phyloP scores from a whole-genome alignment of 2,888 invertebrate genomes.

The Gasteruption jaculator region DNA sequence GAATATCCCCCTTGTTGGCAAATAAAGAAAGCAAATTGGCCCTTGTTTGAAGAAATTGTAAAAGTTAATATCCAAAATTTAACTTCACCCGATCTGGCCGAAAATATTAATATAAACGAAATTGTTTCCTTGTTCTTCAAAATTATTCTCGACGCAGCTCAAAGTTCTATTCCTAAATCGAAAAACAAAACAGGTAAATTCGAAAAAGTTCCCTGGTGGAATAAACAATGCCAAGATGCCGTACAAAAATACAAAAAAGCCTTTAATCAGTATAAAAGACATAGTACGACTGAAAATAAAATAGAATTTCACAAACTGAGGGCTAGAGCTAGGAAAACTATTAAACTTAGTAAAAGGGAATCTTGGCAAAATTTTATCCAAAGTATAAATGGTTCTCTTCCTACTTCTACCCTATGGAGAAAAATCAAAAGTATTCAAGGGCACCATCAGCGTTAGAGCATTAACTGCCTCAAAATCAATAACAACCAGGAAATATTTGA shows the following conservation, averaged over 20 bases:
- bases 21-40: conserved; percentile 17
- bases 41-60: neutral
- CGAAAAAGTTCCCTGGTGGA: conserved; percentile 20
- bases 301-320: conserved; percentile 17
- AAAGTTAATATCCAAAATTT: conserved; percentile 6
- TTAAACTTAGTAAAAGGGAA: conserved; percentile 18
- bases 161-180: too few relatives aligned
- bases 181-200: too few relatives aligned
- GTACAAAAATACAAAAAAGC: conserved; percentile 18
- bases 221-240: conserved; percentile 15
- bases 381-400: neutral
- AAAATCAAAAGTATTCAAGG: conserved; percentile 7
- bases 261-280: conserved; percentile 16
- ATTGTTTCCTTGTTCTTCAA: too few relatives aligned
- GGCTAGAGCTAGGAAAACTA: conserved; percentile 17
- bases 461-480: too few relatives aligned
- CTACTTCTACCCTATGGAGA: neutral
- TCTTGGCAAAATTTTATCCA: conserved; percentile 14
- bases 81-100: too few relatives aligned
- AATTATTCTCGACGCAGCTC: too few relatives aligned
- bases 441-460: too few relatives aligned
- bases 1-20: conserved; percentile 13
- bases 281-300: conserved; percentile 19
- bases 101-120: too few relatives aligned
- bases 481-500: too few relatives aligned